Base-by-base conservation (phyloP, 2,113 vertebrate species). In the Redunca redunca region DNA sequence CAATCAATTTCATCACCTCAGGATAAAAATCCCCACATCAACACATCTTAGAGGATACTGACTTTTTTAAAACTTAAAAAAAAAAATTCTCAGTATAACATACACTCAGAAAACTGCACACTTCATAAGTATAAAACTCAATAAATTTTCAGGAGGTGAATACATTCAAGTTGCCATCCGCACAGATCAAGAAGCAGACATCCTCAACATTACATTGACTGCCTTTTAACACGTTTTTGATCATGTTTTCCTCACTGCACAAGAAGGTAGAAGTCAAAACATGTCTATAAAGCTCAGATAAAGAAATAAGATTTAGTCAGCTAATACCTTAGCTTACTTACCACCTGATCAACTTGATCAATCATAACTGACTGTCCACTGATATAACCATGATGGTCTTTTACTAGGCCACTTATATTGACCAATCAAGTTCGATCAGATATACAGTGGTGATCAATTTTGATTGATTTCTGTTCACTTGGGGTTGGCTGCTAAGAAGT, bases 21-120 rank as follows among this genome's bases (percentile, higher is more conserved):
- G 58, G 74, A 88, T 97, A 96, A 95, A 94, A 92, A 52, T 40
- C n/a, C 67, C n/a, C 13, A 91, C 7, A 96, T 88, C 25, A 53
- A 58, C 7, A 16, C 7, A 67, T 43, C 21, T 88, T 53, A 53
- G 25, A 50, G 6, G 17, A 74, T 19, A 62, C 2, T 28, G 53
- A 87, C 21, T 64, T 57, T 57, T 15, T 52, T 21, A 30, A 52
- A 81, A 81, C 78, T 50, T n/a, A 11, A 81, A 81, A 81, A 52
- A 82, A 81, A 67, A 57, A 33, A 62, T 33, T 11, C 4, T 91
- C 33, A 67, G 1, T 43, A 50, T 19, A 64, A 40, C 33, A 19
- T 30, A 52, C 8, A 86, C n/a, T 85, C 10, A 74, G 53, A 90
- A 77, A 82, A 64, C 21, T 48, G 12, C 19, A 62, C 17, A 5